phyloP scores from a whole-genome alignment of 2,797 vertebrate species.

The Onychomys torridus region DNA sequence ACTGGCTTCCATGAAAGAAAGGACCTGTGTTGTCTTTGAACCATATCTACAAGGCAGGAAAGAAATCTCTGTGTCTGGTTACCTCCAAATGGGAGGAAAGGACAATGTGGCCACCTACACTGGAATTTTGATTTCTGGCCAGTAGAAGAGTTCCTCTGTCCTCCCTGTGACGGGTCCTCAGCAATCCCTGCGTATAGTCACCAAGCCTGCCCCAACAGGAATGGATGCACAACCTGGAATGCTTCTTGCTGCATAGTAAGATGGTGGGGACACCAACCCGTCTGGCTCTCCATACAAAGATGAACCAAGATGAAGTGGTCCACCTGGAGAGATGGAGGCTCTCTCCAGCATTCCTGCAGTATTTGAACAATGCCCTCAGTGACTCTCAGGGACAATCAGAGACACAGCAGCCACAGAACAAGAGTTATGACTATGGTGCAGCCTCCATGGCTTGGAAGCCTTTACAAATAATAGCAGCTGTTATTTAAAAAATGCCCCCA shows the following conservation, averaged over 20 bases:
- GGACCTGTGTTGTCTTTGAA: neutral
- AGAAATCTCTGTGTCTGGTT: neutral
- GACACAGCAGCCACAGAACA: neutral
- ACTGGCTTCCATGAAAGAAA: neutral
- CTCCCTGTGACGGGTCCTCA: neutral
- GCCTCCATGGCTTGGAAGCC: neutral
- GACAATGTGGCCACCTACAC: neutral
- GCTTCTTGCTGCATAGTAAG: neutral
- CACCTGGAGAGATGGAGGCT: neutral
- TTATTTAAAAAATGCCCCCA: neutral
- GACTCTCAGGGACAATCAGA: neutral
- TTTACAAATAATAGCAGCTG: neutral
- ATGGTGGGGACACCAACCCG: neutral
- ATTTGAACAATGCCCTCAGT: neutral
- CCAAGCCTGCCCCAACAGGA: neutral
- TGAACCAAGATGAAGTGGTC: neutral
- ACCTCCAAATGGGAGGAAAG: neutral
- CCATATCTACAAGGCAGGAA: neutral
- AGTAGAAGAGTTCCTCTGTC: neutral
- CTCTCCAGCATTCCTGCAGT: rapidly evolving
- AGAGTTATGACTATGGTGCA: neutral
- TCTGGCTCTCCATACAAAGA: neutral
- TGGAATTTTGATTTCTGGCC: neutral
- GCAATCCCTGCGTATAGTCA: neutral
- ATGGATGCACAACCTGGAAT: neutral